These are phyloP conservation scores for Regulus satrapa DNA, from an alignment of 2,113 vertebrate genomes.

Conservation along the genomic window DNA sequence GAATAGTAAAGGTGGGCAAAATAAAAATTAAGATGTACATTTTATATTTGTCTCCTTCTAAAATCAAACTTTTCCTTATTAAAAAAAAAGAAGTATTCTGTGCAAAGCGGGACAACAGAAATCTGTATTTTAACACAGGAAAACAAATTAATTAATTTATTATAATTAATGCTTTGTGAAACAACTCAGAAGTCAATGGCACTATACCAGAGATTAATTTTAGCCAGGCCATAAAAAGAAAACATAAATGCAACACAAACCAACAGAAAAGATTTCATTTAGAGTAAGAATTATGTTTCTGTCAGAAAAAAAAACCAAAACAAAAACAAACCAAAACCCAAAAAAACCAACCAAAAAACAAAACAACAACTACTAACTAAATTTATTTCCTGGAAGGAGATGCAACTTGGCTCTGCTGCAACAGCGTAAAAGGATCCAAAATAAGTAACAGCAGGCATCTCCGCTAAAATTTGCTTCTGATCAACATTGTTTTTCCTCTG, in stretches of 20 bases:
- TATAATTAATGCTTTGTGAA: conserved; percentile 49
- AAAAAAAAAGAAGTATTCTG: background rate
- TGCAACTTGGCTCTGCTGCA: conserved; percentile 10
- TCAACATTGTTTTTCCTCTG: conserved; percentile 3
- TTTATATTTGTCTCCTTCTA: background rate
- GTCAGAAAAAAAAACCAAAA: conserved; percentile 14
- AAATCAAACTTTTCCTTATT: background rate
- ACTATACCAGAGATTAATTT: background rate
- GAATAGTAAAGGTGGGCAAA: background rate
- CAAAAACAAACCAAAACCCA: too few relatives aligned
- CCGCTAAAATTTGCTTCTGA: conserved; percentile 21
- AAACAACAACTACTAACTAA: background rate
- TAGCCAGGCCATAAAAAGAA: conserved; percentile 20
- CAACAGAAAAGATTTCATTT: conserved; percentile 29
- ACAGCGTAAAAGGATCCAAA: conserved; percentile 41
- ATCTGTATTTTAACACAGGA: conserved; percentile 14
- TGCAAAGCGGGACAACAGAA: background rate
- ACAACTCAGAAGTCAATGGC: conserved; percentile 38
- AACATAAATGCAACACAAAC: conserved; percentile 15
- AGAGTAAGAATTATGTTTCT: conserved; percentile 37
- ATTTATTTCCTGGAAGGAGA: conserved; percentile 42
- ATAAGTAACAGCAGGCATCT: conserved; percentile 56
- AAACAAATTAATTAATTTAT: too few relatives aligned
- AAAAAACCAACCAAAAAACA: too few relatives aligned
- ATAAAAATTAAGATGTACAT: background rate